phyloP scores from a whole-genome alignment of 1,140 invertebrate species.

The Lordiphosa clarofinis region DNA sequence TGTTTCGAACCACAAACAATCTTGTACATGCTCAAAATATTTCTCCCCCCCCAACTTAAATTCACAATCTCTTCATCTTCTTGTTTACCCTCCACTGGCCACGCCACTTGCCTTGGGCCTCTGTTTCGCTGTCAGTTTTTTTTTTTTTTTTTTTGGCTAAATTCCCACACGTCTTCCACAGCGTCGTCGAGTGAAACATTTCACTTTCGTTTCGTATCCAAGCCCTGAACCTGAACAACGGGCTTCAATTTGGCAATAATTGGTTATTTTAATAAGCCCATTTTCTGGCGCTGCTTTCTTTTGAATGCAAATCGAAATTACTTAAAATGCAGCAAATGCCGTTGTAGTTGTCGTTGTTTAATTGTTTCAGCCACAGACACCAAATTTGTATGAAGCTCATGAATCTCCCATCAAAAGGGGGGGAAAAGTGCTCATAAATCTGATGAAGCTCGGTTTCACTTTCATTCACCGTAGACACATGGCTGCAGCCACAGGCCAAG shows the following conservation, averaged over 20 bases:
- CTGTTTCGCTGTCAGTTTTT: too few relatives aligned
- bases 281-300: slow-evolving; percentile 49
- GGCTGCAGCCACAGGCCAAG: too few relatives aligned
- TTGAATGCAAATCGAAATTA: slow-evolving; percentile 69
- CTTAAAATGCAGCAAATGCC: slow-evolving; percentile 55
- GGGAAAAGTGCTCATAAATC: slow-evolving; percentile 5
- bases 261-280: slow-evolving; percentile 68
- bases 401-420: slow-evolving; percentile 1
- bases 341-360: slow-evolving; percentile 17
- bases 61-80: too few relatives aligned
- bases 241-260: slow-evolving; percentile 69
- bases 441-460: slow-evolving; percentile 45
- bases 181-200: slow-evolving; percentile 27
- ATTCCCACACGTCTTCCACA: slow-evolving; percentile 37
- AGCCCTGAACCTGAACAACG: slow-evolving; percentile 18
- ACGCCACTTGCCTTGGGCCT: too few relatives aligned
- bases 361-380: slow-evolving; percentile 3
- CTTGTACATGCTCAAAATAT: too few relatives aligned
- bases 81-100: too few relatives aligned
- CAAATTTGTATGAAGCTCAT: slow-evolving; percentile 12
- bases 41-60: too few relatives aligned
- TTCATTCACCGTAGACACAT: too few relatives aligned
- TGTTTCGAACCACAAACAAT: too few relatives aligned
- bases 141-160: slow-evolving; percentile 22
- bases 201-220: slow-evolving; percentile 46